Evolutionary conservation across 2,113 vertebrate genomes (phyloP), one percentile per base, ranked within the genome.

Genomic region (Hypanus sabinus): DNA sequence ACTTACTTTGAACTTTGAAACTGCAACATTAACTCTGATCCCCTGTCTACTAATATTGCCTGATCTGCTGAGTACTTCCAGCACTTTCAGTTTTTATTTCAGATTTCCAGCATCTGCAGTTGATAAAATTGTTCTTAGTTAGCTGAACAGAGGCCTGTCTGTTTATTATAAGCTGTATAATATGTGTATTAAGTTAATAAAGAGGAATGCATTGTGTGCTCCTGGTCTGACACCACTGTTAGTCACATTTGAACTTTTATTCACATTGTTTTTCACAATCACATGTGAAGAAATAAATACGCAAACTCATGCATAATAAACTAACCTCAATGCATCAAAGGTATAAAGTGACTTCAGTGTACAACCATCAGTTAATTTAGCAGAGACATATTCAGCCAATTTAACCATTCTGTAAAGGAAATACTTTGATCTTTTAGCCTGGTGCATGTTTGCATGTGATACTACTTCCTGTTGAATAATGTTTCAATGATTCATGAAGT

Each of bases 391-490:
- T 62, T 27, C 60, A 12, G 83, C 9, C 83, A 88, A 88, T 62
- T 85, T 85, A 46, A 22, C 81, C 55, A 30, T 57, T 88, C 60
- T 88, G 27, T n/a, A 57, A 33, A 57, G 27, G 55, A 88, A 88
- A n/a, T 88, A 16, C 83, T 62, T 88, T 88, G 83, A 88, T 88
- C 57, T n/a, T 88, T n/a, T n/a, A 12, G 83, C 27, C 57, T 88
- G 83, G 57, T 27, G n/a, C 30, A 12, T 88, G 30, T 62, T n/a
- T 27, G 30, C 24, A 62, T 57, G 30, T 88, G 83, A 11, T 14
- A 27, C 57, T 18, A 30, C 60, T 88, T 62, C 55, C 57, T 62
- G 4, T 83, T 62, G 27, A n/a, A 88, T 88, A 87, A 20, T 11
- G 16, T 33, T n/a, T 55, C 27, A n/a, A 12, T n/a, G 83, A 88